These are phyloP conservation scores for Hylia prasina DNA, from an alignment of 2,113 vertebrate genomes.

Conservation along the genomic window DNA sequence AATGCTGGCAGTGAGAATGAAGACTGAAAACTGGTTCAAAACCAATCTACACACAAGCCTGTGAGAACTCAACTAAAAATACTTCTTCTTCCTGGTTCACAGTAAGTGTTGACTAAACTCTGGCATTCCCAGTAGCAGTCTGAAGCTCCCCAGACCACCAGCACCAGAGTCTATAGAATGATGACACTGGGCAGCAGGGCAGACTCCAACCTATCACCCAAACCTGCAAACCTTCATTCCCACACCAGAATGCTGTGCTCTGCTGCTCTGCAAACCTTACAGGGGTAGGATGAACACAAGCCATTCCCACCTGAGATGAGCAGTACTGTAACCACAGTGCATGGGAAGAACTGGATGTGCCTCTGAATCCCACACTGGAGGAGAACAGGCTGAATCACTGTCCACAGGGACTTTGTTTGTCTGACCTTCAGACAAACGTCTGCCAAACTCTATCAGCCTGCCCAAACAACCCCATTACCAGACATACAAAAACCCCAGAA, in stretches of 20 bases:
- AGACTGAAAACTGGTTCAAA: not conserved
- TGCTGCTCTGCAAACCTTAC: not conserved
- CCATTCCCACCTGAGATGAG: not conserved
- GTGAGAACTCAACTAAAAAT: not conserved
- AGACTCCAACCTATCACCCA: not conserved
- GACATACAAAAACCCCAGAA: not conserved
- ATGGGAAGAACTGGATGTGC: fast-evolving
- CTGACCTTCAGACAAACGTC: not conserved
- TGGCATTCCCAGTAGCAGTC: not conserved
- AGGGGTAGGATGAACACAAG: not conserved
- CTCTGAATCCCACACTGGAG: not conserved
- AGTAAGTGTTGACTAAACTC: not conserved
- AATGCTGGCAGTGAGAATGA: not conserved
- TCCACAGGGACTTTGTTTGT: not conserved
- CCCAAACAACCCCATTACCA: not conserved
- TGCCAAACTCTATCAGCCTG: not conserved
- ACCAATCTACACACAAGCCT: not conserved
- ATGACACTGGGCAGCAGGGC: fast-evolving
- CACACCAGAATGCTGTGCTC: fast-evolving
- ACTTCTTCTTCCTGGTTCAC: not conserved
- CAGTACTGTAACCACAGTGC: fast-evolving
- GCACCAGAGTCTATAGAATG: not conserved
- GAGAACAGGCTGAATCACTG: not conserved
- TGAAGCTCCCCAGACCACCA: fast-evolving
- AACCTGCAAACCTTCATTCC: not conserved